Base-by-base conservation (phyloP, 2,113 vertebrate species). In the Acanthisitta chloris region DNA sequence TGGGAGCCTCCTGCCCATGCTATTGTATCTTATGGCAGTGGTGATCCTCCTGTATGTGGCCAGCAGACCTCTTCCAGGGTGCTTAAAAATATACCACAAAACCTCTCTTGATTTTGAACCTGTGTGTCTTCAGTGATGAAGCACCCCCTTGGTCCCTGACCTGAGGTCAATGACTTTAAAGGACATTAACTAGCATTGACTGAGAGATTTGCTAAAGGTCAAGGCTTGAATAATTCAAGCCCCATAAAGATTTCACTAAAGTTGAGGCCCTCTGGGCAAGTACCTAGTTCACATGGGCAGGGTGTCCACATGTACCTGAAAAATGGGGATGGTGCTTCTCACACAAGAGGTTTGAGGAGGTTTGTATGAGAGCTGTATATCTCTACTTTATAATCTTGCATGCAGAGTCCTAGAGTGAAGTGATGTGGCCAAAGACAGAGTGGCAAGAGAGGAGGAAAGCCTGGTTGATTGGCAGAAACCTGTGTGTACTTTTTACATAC, bases 171-270 rank as follows among this genome's bases (percentile, higher is more conserved):
- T 95, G 94, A 94, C 85, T 97, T 92, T 91, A 97, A 86, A 97
- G 95, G 95, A 96, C 91, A 93, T 97, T 96, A 97, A 94, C 77
- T 61, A 86, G 85, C 94, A 95, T 97, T 97, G 96, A 96, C 95
- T 95, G 92, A 96, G 92, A 96, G 94, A 94, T 96, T 95, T 91
- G 78, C 89, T 95, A 97, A 97, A 97, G 96, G 95, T 97, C 93
- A 95, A 92, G 85, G 42, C 83, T 90, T 96, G 94, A 97, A 97
- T 97, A 95, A 97, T 97, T 97, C 90, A 96, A 95, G 66, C 31
- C 80, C 94, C 45, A 93, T 93, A 95, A 96, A 96, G 92, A 93
- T 95, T 89, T 95, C 84, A 93, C 96, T 92, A 61, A 94, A 83
- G 90, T 94, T 4, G 8, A 94, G 74, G 79, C 92, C 97, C 92